phyloP scores from a whole-genome alignment of 2,113 vertebrate genomes.

The Elgaria multicarinata region DNA sequence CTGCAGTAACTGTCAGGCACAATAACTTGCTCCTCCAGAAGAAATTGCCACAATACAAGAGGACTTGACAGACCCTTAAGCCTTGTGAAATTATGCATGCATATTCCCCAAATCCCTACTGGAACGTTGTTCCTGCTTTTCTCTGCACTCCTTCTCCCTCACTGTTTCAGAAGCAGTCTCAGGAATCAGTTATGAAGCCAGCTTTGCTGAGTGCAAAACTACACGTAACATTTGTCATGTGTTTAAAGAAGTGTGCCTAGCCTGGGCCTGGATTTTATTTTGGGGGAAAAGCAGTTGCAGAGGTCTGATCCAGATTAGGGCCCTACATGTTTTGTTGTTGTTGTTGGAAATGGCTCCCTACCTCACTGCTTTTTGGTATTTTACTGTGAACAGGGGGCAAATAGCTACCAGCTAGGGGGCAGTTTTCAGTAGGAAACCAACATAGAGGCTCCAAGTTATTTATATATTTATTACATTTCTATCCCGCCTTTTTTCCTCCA shows the following conservation, averaged over 20 bases:
- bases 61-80: conserved; percentile 67
- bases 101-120: conserved; percentile 49
- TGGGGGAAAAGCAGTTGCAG: not conserved
- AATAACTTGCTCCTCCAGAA: conserved; percentile 61
- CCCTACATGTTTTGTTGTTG: not conserved
- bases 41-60: conserved; percentile 54
- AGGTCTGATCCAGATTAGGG: not conserved
- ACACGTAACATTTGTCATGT: no score
- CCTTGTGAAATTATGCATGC: conserved; percentile 63
- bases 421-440: not conserved
- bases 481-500: no score
- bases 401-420: no score
- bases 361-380: not conserved
- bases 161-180: not conserved
- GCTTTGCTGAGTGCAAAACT: not conserved
- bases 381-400: not conserved
- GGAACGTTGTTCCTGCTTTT: conserved; percentile 49
- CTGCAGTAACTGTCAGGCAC: conserved; percentile 64
- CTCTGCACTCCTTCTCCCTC: not conserved
- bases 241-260: not conserved
- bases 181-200: not conserved
- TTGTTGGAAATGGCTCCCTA: not conserved
- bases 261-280: not conserved
- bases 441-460: not conserved
- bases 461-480: no score